Evolutionary conservation across 2,113 vertebrate species (phyloP).

Genomic region (Electrona antarctica): DNA sequence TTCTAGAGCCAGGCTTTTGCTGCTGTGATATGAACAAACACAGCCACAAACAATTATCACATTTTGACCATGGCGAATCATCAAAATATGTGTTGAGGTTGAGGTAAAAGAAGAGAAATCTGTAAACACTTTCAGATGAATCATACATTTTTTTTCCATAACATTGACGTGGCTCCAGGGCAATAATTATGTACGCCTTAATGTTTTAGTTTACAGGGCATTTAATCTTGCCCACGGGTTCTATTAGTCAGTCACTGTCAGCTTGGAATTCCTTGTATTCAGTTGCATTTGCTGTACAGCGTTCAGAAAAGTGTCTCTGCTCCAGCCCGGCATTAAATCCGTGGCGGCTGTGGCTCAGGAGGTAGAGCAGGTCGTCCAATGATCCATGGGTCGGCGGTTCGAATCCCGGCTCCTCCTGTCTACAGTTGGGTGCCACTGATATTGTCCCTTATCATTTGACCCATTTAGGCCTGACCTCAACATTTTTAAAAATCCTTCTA

Average conservation of each 20-base stretch:
- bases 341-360: too few relatives aligned
- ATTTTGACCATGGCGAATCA: constrained; percentile 48
- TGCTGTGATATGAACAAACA: constrained; percentile 36
- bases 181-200: constrained; percentile 26
- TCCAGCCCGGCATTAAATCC: neutral
- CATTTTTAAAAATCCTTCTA: too few relatives aligned
- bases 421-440: too few relatives aligned
- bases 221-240: constrained; percentile 24
- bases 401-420: too few relatives aligned
- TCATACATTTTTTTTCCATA: constrained; percentile 10
- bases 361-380: too few relatives aligned
- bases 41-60: constrained; percentile 42
- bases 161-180: constrained; percentile 16
- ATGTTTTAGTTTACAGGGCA: constrained; percentile 27
- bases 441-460: too few relatives aligned
- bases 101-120: neutral
- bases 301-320: constrained; percentile 22
- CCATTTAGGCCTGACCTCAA: too few relatives aligned
- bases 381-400: too few relatives aligned
- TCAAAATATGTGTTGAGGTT: constrained; percentile 19
- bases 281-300: constrained; percentile 4
- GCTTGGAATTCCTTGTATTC: constrained; percentile 5
- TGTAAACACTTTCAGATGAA: constrained; percentile 33
- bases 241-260: constrained; percentile 9
- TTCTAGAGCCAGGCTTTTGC: constrained; percentile 36